Conservation (phyloP, 35 echinoderm and acorn worm genomes). For the Apostichopus parvimensis region DNA sequence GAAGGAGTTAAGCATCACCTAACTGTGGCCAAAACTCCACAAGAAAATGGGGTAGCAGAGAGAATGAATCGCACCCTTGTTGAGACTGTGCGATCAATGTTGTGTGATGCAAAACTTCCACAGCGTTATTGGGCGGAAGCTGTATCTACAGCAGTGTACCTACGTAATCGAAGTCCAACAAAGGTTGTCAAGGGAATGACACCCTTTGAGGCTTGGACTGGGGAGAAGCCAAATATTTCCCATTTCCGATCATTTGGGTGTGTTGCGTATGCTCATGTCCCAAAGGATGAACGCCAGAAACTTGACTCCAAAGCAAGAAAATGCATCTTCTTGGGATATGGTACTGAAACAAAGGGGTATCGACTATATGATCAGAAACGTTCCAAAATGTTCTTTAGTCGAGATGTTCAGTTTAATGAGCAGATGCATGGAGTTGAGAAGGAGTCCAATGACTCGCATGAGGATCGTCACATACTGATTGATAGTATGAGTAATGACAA, state of each 20-base stretch:
- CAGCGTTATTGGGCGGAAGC: not conserved
- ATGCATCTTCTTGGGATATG: slow-evolving; percentile 21
- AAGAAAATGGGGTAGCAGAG: not conserved
- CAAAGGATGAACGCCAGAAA: not conserved
- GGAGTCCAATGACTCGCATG: not conserved
- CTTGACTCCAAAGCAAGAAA: not conserved
- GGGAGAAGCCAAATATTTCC: no score
- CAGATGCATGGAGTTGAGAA: not conserved
- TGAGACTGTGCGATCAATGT: not conserved
- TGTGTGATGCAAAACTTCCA: not conserved
- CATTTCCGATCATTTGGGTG: no score
- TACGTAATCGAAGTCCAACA: not conserved
- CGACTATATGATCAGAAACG: not conserved
- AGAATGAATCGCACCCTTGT: slow-evolving; percentile 5
- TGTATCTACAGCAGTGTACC: not conserved
- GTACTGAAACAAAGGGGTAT: slow-evolving; percentile 12
- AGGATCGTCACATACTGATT: not conserved
- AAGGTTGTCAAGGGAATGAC: not conserved
- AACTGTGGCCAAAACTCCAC: not conserved
- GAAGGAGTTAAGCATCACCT: not conserved
- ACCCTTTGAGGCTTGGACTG: no score
- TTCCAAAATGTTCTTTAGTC: slow-evolving; percentile 3
- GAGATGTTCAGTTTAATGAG: slow-evolving; percentile 9
- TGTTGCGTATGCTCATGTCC: no score
- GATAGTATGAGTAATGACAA: not conserved